Evolutionary conservation across 2,797 vertebrate genomes (phyloP).

Genomic region (Pseudomugil tenellus): DNA sequence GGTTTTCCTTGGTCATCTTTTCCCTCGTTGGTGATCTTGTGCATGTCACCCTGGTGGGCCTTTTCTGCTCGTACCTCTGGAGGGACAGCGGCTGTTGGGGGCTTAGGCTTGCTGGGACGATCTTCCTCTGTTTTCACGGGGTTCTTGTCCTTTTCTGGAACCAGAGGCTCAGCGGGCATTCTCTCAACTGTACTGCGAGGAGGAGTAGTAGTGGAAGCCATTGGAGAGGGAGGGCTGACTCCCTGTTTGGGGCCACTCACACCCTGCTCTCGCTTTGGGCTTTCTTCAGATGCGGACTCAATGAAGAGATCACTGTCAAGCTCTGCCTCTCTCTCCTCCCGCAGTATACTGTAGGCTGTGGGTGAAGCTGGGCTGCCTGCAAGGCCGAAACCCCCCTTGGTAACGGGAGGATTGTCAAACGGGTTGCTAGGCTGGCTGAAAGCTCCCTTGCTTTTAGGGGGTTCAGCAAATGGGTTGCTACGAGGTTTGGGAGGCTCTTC

Average conservation of each 20-base stretch:
- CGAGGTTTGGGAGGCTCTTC: conserved; percentile 86
- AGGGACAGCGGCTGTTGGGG: conserved; percentile 76
- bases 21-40: conserved; percentile 70
- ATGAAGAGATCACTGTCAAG: conserved; percentile 98
- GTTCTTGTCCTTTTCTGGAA: conserved; percentile 68
- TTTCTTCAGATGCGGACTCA: conserved; percentile 96
- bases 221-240: conserved; percentile 76
- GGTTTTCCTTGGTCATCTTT: conserved; percentile 68
- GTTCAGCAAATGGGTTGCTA: conserved; percentile 75
- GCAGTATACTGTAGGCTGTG: conserved; percentile 94
- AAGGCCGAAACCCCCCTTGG: conserved; percentile 87
- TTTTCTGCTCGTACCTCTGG: conserved; percentile 78
- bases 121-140: conserved; percentile 73
- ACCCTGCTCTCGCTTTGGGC: conserved; percentile 95
- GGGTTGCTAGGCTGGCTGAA: conserved; percentile 69
- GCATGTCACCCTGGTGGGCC: conserved; percentile 71
- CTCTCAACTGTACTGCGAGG: conserved; percentile 63
- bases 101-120: conserved; percentile 74
- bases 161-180: conserved; percentile 58
- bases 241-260: conserved; percentile 84
- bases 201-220: conserved; percentile 62
- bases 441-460: conserved; percentile 59
- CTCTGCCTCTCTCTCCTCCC: conserved; percentile 96
- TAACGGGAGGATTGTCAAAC: conserved; percentile 74
- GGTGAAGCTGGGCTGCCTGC: conserved; percentile 84